A percentile compares a stretch with the other conserved stretches of the same genome.
Conservation (phyloP, 2,888 invertebrate species). For the Diarsia mendica region DNA sequence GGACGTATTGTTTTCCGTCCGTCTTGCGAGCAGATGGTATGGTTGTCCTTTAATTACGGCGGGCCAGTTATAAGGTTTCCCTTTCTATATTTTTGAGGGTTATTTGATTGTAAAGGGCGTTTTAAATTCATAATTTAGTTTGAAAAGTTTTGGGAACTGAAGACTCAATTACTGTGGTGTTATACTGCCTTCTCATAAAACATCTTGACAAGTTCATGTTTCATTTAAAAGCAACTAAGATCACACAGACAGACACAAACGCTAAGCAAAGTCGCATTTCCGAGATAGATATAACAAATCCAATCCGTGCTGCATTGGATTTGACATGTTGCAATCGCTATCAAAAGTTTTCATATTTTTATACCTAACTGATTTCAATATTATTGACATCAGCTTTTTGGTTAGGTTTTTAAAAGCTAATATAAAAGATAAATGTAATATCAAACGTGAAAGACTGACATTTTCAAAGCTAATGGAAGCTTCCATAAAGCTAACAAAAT, state of each 20-base stretch:
- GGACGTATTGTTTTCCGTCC: slow-evolving; percentile 48
- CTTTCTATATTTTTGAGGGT: slow-evolving; percentile 28
- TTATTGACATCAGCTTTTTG: neutral
- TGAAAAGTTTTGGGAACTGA: neutral
- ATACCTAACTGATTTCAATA: neutral
- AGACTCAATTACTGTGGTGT: neutral
- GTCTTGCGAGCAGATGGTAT: slow-evolving; percentile 64
- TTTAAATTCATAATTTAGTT: slow-evolving; percentile 1
- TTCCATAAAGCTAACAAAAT: slow-evolving; percentile 16
- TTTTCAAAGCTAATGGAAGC: slow-evolving; percentile 11
- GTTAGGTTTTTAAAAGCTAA: neutral
- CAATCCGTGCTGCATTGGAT: neutral
- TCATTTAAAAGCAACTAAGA: neutral
- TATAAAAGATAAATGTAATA: neutral
- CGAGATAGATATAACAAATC: neutral
- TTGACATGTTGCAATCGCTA: neutral
- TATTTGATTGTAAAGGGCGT: slow-evolving; percentile 2
- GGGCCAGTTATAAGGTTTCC: slow-evolving; percentile 34
- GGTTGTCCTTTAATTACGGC: slow-evolving; percentile 58
- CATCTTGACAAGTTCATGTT: neutral
- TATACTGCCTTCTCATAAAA: neutral
- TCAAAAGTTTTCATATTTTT: neutral
- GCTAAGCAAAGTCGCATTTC: neutral
- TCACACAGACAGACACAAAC: neutral
- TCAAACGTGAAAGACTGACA: neutral